Evolutionary conservation across 1,140 invertebrate species (phyloP).

Genomic region (Condylostylus longicornis): DNA sequence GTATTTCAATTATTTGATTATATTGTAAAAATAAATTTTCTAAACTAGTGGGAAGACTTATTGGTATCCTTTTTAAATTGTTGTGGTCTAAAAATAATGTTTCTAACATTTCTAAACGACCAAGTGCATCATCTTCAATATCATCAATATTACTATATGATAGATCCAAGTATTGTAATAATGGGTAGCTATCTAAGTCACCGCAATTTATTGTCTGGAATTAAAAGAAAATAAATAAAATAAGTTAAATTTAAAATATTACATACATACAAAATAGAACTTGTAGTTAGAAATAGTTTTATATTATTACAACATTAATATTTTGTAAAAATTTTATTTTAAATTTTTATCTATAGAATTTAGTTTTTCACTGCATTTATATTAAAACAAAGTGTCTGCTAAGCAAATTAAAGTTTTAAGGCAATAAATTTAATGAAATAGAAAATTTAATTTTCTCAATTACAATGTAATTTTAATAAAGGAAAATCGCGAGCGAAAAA

Average conservation of each 20-base stretch:
- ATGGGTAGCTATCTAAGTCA: slow-evolving; percentile 79
- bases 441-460: too few relatives aligned
- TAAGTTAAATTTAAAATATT: neutral
- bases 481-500: too few relatives aligned
- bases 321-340: too few relatives aligned
- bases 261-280: too few relatives aligned
- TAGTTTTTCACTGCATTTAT: too few relatives aligned
- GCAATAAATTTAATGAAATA: neutral
- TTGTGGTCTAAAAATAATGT: slow-evolving; percentile 70
- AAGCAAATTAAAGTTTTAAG: neutral
- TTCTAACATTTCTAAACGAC: slow-evolving; percentile 60
- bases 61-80: slow-evolving; percentile 45
- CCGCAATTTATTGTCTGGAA: slow-evolving; percentile 51
- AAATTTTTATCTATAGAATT: too few relatives aligned
- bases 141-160: slow-evolving; percentile 58
- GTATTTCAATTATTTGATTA: slow-evolving; percentile 46
- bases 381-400: neutral
- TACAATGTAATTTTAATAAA: too few relatives aligned
- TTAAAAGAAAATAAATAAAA: neutral
- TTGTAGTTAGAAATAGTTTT: too few relatives aligned
- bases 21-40: slow-evolving; percentile 44
- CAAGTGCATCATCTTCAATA: slow-evolving; percentile 76
- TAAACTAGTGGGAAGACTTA: slow-evolving; percentile 46
- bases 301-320: too few relatives aligned
- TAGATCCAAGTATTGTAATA: slow-evolving; percentile 65